Conservation (phyloP, 2,113 vertebrate species). For the Rhinopithecus roxellana region DNA sequence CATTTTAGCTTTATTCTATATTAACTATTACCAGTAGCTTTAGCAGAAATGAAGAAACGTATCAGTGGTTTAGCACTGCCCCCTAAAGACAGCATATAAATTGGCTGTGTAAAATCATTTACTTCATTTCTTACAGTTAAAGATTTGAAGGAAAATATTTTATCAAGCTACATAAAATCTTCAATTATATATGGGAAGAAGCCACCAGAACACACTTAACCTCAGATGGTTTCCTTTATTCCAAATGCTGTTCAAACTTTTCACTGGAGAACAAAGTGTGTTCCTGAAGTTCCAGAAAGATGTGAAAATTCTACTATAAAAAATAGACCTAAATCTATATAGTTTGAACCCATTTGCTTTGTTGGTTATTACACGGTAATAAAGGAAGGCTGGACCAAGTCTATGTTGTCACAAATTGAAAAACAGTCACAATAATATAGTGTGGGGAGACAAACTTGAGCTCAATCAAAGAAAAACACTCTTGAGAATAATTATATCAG, state of each 20-base stretch:
- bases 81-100: slow-evolving; percentile 68
- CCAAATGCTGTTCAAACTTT: not conserved
- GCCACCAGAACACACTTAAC: not conserved
- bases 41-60: slow-evolving; percentile 30
- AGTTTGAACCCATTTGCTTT: not conserved
- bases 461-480: slow-evolving; percentile 24
- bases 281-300: not conserved
- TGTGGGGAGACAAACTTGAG: not conserved
- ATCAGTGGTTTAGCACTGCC: slow-evolving; percentile 72
- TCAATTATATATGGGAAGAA: not conserved
- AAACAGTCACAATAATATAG: not conserved
- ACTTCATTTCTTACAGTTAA: slow-evolving; percentile 1
- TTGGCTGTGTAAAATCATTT: slow-evolving; percentile 38
- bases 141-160: slow-evolving; percentile 26
- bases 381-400: not conserved
- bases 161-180: slow-evolving; percentile 24
- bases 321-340: not conserved
- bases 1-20: slow-evolving; percentile 53
- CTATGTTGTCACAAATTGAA: not conserved
- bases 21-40: slow-evolving; percentile 41
- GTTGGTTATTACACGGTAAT: not conserved
- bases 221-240: not conserved
- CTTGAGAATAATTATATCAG: not conserved
- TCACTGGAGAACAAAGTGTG: not conserved
- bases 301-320: not conserved